A percentile compares a stretch with the other conserved stretches of the same genome.
Evolutionary conservation across 2,888 invertebrate species (phyloP).

Genomic region (Agrochola circellaris): DNA sequence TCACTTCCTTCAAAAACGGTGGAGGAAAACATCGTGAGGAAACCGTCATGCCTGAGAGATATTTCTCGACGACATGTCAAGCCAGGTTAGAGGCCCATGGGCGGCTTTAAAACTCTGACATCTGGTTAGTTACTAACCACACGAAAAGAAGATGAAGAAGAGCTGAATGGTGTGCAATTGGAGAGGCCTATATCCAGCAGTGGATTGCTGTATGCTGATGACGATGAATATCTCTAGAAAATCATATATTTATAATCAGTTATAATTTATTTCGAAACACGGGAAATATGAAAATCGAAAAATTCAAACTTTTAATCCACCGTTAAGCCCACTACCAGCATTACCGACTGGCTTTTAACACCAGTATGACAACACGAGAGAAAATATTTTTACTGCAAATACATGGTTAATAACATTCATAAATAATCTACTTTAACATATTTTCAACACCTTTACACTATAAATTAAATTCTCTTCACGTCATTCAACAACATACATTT

Average conservation of each 20-base stretch:
- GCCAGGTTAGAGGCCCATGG: too few relatives aligned
- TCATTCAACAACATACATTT: constrained; percentile 40
- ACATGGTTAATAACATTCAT: not conserved
- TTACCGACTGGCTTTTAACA: not conserved
- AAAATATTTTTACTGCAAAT: not conserved
- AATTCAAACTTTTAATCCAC: not conserved
- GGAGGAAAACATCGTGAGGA: too few relatives aligned
- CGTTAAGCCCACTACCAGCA: not conserved
- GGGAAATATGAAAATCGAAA: not conserved
- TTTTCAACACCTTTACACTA: constrained; percentile 3
- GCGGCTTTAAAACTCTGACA: too few relatives aligned
- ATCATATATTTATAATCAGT: not conserved
- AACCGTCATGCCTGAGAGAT: too few relatives aligned
- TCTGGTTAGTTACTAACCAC: too few relatives aligned
- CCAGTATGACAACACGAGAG: not conserved
- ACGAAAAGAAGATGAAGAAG: too few relatives aligned
- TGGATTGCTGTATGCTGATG: too few relatives aligned
- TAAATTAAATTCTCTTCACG: constrained; percentile 44
- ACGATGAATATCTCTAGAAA: too few relatives aligned
- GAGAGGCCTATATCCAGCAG: too few relatives aligned
- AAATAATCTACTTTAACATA: not conserved
- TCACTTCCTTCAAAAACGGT: too few relatives aligned
- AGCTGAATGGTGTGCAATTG: too few relatives aligned
- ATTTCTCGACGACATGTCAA: too few relatives aligned
- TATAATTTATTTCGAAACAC: not conserved